Evolutionary conservation across 2,797 vertebrate genomes (phyloP).

Genomic region (Pangasius macronema): DNA sequence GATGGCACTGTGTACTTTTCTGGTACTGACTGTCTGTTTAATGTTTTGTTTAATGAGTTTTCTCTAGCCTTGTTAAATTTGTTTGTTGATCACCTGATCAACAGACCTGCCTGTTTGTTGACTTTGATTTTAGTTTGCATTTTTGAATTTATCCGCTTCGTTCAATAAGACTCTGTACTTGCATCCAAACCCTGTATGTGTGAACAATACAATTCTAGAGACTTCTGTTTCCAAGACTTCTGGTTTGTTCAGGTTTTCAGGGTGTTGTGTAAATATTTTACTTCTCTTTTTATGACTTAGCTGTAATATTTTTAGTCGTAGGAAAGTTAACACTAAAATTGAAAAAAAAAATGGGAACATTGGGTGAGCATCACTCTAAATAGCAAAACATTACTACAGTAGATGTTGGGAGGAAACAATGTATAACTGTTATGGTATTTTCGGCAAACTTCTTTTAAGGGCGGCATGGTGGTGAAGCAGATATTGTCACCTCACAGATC

Average conservation of each 20-base stretch:
- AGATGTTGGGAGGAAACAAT: not conserved
- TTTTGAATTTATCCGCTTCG: not conserved
- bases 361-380: not conserved
- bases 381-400: not conserved
- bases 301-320: not conserved
- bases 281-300: not conserved
- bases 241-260: not conserved
- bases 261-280: not conserved
- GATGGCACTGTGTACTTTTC: not conserved
- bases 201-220: not conserved
- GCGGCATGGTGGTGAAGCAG: not conserved
- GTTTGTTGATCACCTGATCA: not conserved
- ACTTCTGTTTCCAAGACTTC: not conserved
- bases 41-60: not conserved
- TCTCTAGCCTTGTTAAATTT: not conserved
- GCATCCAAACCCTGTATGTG: not conserved
- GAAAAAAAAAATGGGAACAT: not conserved
- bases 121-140: not conserved
- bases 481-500: not conserved
- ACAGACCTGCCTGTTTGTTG: not conserved
- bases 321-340: not conserved
- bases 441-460: not conserved
- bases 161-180: not conserved
- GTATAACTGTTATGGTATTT: not conserved
- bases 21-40: not conserved